A percentile compares a stretch with the other conserved stretches of the same genome.
These are phyloP conservation scores for Australoheros facetus DNA, from an alignment of 2,797 vertebrate genomes.

Conservation along the genomic window DNA sequence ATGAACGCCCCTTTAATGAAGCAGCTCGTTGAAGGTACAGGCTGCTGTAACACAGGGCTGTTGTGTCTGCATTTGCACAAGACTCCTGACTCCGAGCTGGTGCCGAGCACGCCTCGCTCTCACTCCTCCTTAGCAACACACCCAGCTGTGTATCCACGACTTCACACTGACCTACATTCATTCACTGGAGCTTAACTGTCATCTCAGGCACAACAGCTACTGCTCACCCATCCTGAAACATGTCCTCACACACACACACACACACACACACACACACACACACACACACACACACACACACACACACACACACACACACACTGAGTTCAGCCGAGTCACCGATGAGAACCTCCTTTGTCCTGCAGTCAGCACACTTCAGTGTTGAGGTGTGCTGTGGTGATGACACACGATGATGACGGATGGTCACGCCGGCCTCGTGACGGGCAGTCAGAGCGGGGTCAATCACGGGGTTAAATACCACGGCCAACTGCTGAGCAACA, in stretches of 20 bases:
- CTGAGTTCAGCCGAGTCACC: slow-evolving; percentile 33
- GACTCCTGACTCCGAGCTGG: slow-evolving; percentile 40
- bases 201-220: neutral
- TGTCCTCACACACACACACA: neutral
- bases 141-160: neutral
- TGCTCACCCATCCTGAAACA: fast-evolving
- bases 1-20: neutral
- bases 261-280: too few relatives aligned
- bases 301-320: too few relatives aligned
- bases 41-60: slow-evolving; percentile 17
- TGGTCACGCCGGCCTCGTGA: slow-evolving; percentile 19
- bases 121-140: neutral
- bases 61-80: slow-evolving; percentile 31
- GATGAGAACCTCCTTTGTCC: neutral
- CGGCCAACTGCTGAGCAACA: neutral
- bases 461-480: slow-evolving; percentile 9
- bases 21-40: neutral
- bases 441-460: slow-evolving; percentile 8
- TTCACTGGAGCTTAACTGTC: neutral
- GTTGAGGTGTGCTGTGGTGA: neutral
- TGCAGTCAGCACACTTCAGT: neutral
- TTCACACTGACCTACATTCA: neutral
- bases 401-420: neutral
- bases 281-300: too few relatives aligned
- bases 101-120: slow-evolving; percentile 57